Conservation (phyloP, 1,140 invertebrate genomes). For the Orchesella cincta region DNA sequence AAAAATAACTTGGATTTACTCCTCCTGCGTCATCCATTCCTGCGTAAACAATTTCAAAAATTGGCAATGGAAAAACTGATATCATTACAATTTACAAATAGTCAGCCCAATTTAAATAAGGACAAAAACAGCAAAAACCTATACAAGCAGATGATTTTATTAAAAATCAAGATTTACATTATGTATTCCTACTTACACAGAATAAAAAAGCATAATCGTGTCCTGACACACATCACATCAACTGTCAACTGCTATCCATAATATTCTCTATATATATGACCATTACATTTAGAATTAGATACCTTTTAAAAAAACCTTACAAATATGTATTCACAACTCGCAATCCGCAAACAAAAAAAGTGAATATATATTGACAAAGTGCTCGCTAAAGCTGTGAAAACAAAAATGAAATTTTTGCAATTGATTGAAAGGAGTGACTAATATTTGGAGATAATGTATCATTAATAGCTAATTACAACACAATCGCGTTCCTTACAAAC, state of each 20-base stretch:
- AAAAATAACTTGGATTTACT: not conserved
- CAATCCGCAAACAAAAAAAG: not conserved
- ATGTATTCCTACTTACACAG: not conserved
- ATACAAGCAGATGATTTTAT: too few relatives aligned
- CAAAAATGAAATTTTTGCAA: too few relatives aligned
- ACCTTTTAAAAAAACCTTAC: not conserved
- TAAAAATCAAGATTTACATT: too few relatives aligned
- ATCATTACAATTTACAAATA: too few relatives aligned
- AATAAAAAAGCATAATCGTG: not conserved
- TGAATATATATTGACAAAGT: not conserved
- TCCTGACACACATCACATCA: not conserved
- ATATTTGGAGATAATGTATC: not conserved
- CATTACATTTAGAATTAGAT: not conserved
- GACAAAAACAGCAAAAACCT: too few relatives aligned
- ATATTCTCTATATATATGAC: not conserved
- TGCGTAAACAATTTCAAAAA: too few relatives aligned
- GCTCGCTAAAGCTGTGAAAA: not conserved
- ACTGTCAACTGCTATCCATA: not conserved
- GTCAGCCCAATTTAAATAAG: too few relatives aligned
- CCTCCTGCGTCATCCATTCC: too few relatives aligned
- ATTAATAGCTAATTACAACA: not conserved
- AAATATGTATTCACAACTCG: too few relatives aligned
- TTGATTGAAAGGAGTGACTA: not conserved
- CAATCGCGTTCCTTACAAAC: not conserved
- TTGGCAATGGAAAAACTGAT: not conserved